Evolutionary conservation across 2,888 invertebrate species (phyloP), one percentile per base, ranked within the genome.

Genomic region (Cepaea hortensis): DNA sequence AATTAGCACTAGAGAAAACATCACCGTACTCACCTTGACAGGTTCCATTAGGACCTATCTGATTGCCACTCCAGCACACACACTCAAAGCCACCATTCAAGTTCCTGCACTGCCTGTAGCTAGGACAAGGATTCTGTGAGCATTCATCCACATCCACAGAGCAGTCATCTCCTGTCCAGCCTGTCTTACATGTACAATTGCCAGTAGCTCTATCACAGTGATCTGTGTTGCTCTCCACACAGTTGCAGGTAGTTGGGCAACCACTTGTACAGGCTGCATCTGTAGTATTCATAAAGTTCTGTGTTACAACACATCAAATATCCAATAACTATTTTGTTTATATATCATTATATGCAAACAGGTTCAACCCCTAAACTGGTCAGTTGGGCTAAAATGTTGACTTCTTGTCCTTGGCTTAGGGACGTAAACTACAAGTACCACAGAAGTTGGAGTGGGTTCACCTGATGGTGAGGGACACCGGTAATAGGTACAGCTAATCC

Each of bases 141-240:
- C 83, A 83, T 18, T 83, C 83, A 73, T 73, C 73, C 11, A 73
- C 73, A 61, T 82, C 82, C 11, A 72, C 68, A 82, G 70, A 68
- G 48, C 82, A 82, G 68, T 50, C 13, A 0, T 46, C 9, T 48
- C 68, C 68, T 82, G 70, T 82, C 82, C 82, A 82, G 18, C 68
- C 68, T 4, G 35, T 18, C 62, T 72, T 79, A 79, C 79, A 79
- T 0, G 13, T 61, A 35, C 79, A 79, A 11, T 62, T 15, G 6
- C 61, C 79, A n/a, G 55, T 61, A 13, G 18, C n/a, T 62, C 13
- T n/a, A 23, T 79, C 61, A 61, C 79, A 79, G 23, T 23, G n/a
- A 55, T 18, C 79, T 0, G 79, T 79, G 61, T 79, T 79, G 61
- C 15, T 62, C 7, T 55, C 61, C 23, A 61, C 55, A 79, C 79